Evolutionary conservation across 35 echinoderm and acorn worm genomes (phyloP), one percentile per base, ranked within the genome.

Genomic region (Heliocidaris tuberculata): DNA sequence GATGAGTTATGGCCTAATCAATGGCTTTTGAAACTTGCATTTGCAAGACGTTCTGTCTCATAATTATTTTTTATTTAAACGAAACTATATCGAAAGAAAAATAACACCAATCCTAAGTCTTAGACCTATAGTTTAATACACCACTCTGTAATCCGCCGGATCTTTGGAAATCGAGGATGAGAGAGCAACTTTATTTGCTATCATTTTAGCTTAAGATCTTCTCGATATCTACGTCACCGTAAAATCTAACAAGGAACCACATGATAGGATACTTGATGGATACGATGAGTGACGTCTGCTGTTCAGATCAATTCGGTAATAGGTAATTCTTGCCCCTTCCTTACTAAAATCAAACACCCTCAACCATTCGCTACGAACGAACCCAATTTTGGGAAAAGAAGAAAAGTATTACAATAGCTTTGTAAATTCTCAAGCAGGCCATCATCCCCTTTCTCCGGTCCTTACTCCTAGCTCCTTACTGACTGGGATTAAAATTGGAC

Each of bases 401-500:
- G 1, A 56, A 56, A 11, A 13, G 52, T 56, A 56, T 13, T 13
- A 7, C 65, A 27, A 2, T 24, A 19, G 27, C 27, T 0, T 78
- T 78, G 0, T 8, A 78, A 78, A 19, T 78, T 78, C 21, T 8
- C 61, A 71, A 56, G 2, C 15, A 1, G 17, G 17, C 61, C 61
- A 71, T 27, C 61, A 19, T 42, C 65, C 65, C 65, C 65, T 56
- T n/a, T n/a, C 65, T 24, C 65, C 65, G 27, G 65, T 19, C 19
- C 10, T 78, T n/a, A 17, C 65, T 78, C 21, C 65, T n/a, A 78
- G 5, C 3, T 78, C 27, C 65, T 78, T 78, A 78, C 65, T 78
- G 65, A 78, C 65, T 78, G 65, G 65, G 19, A 78, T 78, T 78
- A 78, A 78, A 78, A 78, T 78, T 78, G 65, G 65, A 78, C 65